phyloP scores from a whole-genome alignment of 2,113 vertebrate species.

The Emydocephalus ijimae region DNA sequence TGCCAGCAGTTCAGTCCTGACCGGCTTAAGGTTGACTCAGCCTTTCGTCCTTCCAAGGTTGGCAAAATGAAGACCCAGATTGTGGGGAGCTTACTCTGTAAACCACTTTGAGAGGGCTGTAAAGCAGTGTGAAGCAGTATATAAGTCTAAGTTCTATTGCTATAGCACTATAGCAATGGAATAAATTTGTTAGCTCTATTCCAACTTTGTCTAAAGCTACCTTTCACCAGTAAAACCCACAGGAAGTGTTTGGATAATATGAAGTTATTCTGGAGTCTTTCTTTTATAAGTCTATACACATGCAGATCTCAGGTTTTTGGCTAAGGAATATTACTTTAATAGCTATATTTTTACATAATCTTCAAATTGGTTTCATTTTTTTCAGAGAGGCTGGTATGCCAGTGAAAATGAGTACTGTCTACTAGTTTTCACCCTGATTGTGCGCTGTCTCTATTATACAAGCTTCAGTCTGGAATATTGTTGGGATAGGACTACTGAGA shows the following conservation, averaged over 20 bases:
- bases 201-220: background rate
- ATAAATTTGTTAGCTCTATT: background rate
- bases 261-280: background rate
- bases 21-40: background rate
- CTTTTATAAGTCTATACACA: background rate
- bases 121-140: background rate
- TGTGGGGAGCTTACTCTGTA: background rate
- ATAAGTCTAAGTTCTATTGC: background rate
- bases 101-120: background rate
- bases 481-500: slow-evolving; percentile 64
- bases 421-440: slow-evolving; percentile 87
- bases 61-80: background rate
- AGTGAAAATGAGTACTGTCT: slow-evolving; percentile 86
- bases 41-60: background rate
- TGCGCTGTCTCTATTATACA: slow-evolving; percentile 87
- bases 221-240: background rate
- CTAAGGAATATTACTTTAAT: background rate
- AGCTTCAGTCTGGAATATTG: slow-evolving; percentile 91
- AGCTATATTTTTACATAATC: background rate
- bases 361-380: slow-evolving; percentile 25
- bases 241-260: background rate
- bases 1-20: background rate
- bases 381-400: slow-evolving; percentile 86
- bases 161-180: background rate
- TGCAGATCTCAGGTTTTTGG: background rate